Percentiles rank a stretch among this genome's conserved stretches.
Conservation (phyloP, 2,797 vertebrate genomes). For the Megaceryle alcyon region DNA sequence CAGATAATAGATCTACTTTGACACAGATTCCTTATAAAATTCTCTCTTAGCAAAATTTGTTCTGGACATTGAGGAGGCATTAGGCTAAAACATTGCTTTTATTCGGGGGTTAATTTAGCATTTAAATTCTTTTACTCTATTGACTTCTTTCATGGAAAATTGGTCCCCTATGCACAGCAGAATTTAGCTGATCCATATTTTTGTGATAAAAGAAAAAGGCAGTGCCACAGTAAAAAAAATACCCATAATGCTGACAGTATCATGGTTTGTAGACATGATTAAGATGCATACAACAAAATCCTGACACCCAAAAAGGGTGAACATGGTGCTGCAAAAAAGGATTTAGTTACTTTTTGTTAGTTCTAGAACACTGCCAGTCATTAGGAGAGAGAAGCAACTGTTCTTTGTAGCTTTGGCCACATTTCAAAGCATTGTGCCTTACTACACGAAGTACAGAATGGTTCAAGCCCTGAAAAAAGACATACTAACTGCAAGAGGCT, state of each 20-base stretch:
- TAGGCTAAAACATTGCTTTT: conserved; percentile 18
- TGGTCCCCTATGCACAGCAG: not conserved
- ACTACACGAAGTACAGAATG: not conserved
- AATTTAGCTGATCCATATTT: conserved; percentile 8
- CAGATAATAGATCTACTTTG: not conserved
- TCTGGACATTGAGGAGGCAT: not conserved
- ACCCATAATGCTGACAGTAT: not conserved
- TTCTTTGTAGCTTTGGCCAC: not conserved
- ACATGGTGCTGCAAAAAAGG: not conserved
- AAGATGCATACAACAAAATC: not conserved
- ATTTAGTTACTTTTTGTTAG: not conserved
- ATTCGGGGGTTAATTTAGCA: conserved; percentile 31
- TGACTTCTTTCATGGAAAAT: conserved; percentile 16
- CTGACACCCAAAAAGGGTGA: not conserved
- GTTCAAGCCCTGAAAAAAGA: not conserved
- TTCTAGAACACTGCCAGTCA: not conserved
- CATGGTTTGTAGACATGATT: not conserved
- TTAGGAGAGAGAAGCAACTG: not conserved
- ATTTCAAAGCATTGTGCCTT: not conserved
- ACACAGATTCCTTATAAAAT: conserved; percentile 1
- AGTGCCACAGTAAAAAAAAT: not conserved
- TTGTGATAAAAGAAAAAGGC: not conserved
- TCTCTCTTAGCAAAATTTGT: conserved; percentile 14
- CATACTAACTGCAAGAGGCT: not conserved
- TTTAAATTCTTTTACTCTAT: conserved; percentile 26